Base-by-base conservation (phyloP, 2,888 invertebrate genomes). In the Agrotis clavis region DNA sequence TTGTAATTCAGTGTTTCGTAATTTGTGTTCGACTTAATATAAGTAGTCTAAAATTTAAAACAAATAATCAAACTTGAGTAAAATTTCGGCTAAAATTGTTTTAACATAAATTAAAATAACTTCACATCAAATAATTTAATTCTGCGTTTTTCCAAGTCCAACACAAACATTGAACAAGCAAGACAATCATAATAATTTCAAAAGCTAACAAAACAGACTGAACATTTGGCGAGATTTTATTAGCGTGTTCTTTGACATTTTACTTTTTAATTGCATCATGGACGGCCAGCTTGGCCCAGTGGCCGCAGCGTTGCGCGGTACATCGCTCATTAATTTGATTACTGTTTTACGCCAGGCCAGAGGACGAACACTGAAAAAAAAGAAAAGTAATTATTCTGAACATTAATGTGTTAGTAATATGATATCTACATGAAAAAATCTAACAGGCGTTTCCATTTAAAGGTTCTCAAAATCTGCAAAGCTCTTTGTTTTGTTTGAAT, bases 261-360 rank as follows among this genome's bases (percentile, higher is more conserved):
- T 67, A 74, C 65, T 76, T 87, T 88, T 86, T 86, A 88, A 89
- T 87, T 85, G 79, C 69, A 84, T 87, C 79, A 77, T 47, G 79
- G 75, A 60, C 47, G 70, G 82, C 71, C 61, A n/a, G 16, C 6
- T 47, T 54, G 47, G 47, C 74, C 68, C 67, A 68, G 66, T 45
- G 67, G 14, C 61, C 50, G 50, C 51, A 41, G 64, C 61, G 57
- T 66, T 47, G 67, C 19, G 56, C 19, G 11, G 56, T 41, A 56
- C 30, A 69, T 64, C 59, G 56, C 62, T 19, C 48, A 69, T 71
- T 53, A 72, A 77, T 81, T 76, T 63, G 53, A 78, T 81, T 69
- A 71, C 63, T 69, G 54, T 79, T 63, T 68, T 67, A 79, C 80
- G 70, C 74, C 62, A 67, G 71, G 59, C 74, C 64, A 60, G 67